Base-by-base conservation (phyloP, 1,140 invertebrate species). In the Diorhabda carinulata region DNA sequence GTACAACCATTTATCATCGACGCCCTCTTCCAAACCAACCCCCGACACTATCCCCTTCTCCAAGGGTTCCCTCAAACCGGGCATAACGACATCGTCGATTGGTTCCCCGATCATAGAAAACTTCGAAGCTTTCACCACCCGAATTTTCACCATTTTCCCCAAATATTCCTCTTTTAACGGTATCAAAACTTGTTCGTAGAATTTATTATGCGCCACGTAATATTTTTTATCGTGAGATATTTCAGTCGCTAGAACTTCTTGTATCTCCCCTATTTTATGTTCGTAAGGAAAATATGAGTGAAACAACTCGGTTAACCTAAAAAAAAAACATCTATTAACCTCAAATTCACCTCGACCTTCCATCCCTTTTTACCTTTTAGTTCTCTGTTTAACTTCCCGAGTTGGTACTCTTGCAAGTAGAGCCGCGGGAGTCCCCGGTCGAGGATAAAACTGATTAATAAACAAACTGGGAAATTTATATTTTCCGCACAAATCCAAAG, bases 361-460 rank as follows among this genome's bases (percentile, higher is more conserved):
- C 25, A 25, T 25, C 25, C 25, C 1, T 25, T 25, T 69, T 6
- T 43, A 68, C 70, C 64, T 82, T 82, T 95, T 97, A 0, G 97
- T 98, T 60, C 97, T 85, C 73, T 88, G 87, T 81, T 98, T 98
- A 0, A 98, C 95, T 78, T 93, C 87, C 78, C 94, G 87, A 0
- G 93, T 86, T 0, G 94, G 91, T 65, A 95, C 86, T 77, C 90
- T 87, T 4, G 85, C 82, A 90, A 99, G 92, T 76, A 90, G 89
- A 5, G 96, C 96, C 4, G 97, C 97, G 0, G 95, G 95, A 0
- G 97, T 99, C 0, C 96, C 96, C 0, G 96, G 95, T 61, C 98
- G 82, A 0, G 97, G 94, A 77, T 94, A 99, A 82, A 97, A 99
- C 82, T 99, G 97, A 83, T 99, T 99, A 69, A 99, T 99, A 81